A percentile compares a stretch with the other conserved stretches of the same genome.
These are phyloP conservation scores for Apogon hyalosoma DNA, from an alignment of 2,797 vertebrate species.

Conservation along the genomic window DNA sequence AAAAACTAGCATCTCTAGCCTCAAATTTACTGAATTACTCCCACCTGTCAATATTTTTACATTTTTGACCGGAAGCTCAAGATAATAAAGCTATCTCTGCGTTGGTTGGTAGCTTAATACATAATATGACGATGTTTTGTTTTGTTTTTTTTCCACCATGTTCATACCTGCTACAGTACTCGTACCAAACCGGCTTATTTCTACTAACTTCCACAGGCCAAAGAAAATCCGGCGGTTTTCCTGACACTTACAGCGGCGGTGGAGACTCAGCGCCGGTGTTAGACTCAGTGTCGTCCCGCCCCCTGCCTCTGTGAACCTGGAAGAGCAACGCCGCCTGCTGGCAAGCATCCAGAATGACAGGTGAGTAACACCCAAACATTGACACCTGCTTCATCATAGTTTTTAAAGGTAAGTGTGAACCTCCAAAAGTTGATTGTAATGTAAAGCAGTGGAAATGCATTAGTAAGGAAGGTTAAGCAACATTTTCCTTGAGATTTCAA, in stretches of 20 bases:
- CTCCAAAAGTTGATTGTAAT: not conserved
- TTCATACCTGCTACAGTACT: not conserved
- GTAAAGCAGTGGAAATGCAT: not conserved
- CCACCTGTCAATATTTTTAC: not conserved
- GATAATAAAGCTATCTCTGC: no score
- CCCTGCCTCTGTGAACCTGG: slow-evolving; percentile 43
- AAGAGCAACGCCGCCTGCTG: slow-evolving; percentile 70
- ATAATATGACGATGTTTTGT: no score
- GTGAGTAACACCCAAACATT: slow-evolving; percentile 46
- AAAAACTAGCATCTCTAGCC: slow-evolving; percentile 29
- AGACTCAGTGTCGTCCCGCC: slow-evolving; percentile 15
- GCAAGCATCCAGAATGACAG: slow-evolving; percentile 74
- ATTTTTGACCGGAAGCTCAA: not conserved
- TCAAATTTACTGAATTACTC: no score
- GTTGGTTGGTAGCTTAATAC: no score
- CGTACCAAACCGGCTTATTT: slow-evolving; percentile 37
- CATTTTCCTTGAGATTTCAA: not conserved
- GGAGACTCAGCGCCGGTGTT: slow-evolving; percentile 27
- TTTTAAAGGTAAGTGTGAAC: not conserved
- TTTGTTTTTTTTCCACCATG: no score
- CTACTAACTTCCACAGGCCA: slow-evolving; percentile 69
- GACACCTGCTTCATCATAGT: slow-evolving; percentile 6
- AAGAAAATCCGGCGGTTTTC: slow-evolving; percentile 74
- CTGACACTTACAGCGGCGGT: slow-evolving; percentile 58
- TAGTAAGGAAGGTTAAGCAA: slow-evolving; percentile 1